Conservation (phyloP, 2,888 invertebrate species). For the Morpho achilles region DNA sequence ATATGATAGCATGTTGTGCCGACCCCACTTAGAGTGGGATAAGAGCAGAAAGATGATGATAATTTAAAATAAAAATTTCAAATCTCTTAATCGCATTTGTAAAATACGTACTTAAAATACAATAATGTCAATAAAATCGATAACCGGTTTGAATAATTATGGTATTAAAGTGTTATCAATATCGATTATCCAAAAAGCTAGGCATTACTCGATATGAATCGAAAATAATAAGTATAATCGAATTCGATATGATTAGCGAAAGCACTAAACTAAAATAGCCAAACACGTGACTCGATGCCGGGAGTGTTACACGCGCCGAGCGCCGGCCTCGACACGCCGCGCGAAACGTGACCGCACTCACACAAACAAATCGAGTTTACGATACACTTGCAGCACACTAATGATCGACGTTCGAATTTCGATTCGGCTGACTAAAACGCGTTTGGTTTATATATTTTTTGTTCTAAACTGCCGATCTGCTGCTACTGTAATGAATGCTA, state of each 20-base stretch:
- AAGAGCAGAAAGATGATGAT: too few relatives aligned
- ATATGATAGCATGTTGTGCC: too few relatives aligned
- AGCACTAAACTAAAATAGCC: constrained; percentile 55
- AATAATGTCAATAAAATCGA: too few relatives aligned
- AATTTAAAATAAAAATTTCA: too few relatives aligned
- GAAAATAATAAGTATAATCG: constrained; percentile 14
- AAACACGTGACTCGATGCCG: constrained; percentile 33
- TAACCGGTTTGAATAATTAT: too few relatives aligned
- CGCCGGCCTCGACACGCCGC: constrained; percentile 61
- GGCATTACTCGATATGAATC: constrained; percentile 31
- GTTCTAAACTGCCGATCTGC: too few relatives aligned
- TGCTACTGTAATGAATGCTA: too few relatives aligned
- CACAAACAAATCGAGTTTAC: constrained; percentile 30
- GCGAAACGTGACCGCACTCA: constrained; percentile 63
- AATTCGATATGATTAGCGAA: constrained; percentile 44
- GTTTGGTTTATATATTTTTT: not conserved
- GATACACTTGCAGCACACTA: constrained; percentile 30
- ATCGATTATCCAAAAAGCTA: constrained; percentile 8
- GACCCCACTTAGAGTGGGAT: too few relatives aligned
- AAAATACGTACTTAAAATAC: too few relatives aligned
- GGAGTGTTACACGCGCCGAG: constrained; percentile 42
- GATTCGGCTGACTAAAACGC: constrained; percentile 20
- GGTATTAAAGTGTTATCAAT: not conserved
- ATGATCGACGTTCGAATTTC: constrained; percentile 17
- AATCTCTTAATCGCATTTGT: too few relatives aligned